Conservation (phyloP, 2,113 vertebrate genomes). For the Perca flavescens region DNA sequence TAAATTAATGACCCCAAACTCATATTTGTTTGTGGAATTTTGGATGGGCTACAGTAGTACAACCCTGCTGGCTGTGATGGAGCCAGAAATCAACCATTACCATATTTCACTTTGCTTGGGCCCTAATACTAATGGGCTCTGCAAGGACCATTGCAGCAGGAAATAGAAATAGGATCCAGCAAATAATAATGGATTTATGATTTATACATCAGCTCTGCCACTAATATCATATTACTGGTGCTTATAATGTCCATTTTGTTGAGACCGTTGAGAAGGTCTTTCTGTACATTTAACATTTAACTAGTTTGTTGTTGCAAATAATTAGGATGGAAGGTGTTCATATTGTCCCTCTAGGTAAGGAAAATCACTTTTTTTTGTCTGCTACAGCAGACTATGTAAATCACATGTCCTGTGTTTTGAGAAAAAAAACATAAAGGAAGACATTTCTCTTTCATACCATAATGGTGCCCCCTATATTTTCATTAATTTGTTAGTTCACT, state of each 20-base stretch:
- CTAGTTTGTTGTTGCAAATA: not conserved
- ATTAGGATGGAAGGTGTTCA: not conserved
- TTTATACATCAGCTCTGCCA: slow-evolving; percentile 2
- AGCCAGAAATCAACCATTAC: slow-evolving; percentile 30
- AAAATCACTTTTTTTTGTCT: not conserved
- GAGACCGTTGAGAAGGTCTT: not conserved
- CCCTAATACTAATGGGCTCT: slow-evolving; percentile 14
- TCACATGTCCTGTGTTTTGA: not conserved
- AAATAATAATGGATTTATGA: slow-evolving; percentile 5
- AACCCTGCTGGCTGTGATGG: not conserved
- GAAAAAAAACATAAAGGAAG: too few relatives aligned
- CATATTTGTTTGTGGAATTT: slow-evolving; percentile 31
- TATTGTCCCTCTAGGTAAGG: not conserved
- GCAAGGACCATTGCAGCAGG: slow-evolving; percentile 38
- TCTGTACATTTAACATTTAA: not conserved
- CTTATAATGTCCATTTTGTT: not conserved
- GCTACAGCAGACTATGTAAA: not conserved
- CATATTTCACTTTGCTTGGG: slow-evolving; percentile 26
- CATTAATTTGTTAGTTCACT: not conserved
- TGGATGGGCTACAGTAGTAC: not conserved
- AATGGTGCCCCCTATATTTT: not conserved
- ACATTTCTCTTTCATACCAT: not conserved
- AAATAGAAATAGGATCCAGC: slow-evolving; percentile 35
- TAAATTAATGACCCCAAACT: slow-evolving; percentile 27
- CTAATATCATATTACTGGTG: not conserved